A percentile compares a stretch with the other conserved stretches of the same genome.
Conservation (phyloP, 2,113 vertebrate species). For the Baryphthengus martii region DNA sequence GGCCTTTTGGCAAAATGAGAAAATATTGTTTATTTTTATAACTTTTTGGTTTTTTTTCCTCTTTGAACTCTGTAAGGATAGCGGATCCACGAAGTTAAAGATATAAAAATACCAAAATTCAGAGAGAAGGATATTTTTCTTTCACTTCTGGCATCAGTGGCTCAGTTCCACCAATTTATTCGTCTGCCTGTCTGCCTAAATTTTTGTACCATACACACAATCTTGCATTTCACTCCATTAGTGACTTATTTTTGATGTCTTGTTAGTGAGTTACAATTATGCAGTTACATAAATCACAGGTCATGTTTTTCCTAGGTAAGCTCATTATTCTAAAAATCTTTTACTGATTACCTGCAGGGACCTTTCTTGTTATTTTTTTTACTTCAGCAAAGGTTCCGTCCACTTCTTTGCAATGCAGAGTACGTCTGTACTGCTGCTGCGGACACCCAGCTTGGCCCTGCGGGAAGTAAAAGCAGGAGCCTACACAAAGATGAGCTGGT, state of each 20-base stretch:
- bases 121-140: background rate
- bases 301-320: slow-evolving; percentile 4
- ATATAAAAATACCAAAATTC: background rate
- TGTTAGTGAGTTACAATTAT: background rate
- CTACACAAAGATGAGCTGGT: background rate
- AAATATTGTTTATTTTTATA: background rate
- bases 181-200: background rate
- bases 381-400: background rate
- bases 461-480: background rate
- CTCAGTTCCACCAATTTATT: background rate
- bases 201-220: background rate
- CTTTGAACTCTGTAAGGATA: background rate
- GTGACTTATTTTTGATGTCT: slow-evolving; percentile 4
- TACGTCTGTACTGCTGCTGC: background rate
- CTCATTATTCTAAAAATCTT: slow-evolving; percentile 11
- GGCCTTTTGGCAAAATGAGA: background rate
- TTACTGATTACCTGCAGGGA: background rate
- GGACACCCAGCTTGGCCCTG: background rate
- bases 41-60: background rate
- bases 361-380: background rate
- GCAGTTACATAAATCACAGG: background rate
- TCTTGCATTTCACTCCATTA: background rate
- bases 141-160: background rate
- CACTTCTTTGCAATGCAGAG: background rate
- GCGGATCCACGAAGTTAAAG: background rate